phyloP scores from a whole-genome alignment of 2,888 invertebrate species.

The Euspilapteryx auroguttella region DNA sequence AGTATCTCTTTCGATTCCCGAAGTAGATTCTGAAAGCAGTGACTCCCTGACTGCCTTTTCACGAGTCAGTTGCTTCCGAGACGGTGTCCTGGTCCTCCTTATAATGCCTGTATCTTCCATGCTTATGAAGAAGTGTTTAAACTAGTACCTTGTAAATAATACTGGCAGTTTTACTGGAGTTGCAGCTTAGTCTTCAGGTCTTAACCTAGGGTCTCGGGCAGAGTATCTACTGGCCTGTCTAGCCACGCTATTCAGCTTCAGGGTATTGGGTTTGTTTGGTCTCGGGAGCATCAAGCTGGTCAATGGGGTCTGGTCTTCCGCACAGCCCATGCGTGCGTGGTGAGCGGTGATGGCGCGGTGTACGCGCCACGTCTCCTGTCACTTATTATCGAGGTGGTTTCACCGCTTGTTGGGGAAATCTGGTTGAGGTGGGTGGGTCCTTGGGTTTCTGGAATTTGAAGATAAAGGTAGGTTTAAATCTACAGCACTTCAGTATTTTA shows the following conservation, averaged over 20 bases:
- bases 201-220: constrained; percentile 62
- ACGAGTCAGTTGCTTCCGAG: constrained; percentile 15
- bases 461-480: no score
- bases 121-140: constrained; percentile 11
- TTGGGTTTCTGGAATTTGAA: no score
- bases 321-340: constrained; percentile 40
- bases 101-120: constrained; percentile 16
- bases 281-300: constrained; percentile 58
- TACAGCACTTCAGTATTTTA: no score
- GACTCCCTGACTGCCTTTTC: constrained; percentile 32
- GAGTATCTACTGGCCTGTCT: constrained; percentile 51
- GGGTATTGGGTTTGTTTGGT: constrained; percentile 51
- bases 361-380: constrained; percentile 21
- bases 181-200: constrained; percentile 26
- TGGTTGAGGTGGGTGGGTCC: no score
- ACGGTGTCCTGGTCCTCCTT: constrained; percentile 30
- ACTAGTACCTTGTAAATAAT: constrained; percentile 30
- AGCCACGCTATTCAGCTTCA: constrained; percentile 52
- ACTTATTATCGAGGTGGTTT: constrained; percentile 4
- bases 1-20: constrained; percentile 46
- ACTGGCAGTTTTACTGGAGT: no score
- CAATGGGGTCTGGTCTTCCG: constrained; percentile 13
- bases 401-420: neutral
- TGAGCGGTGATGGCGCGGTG: constrained; percentile 21
- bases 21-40: constrained; percentile 45